Percentiles rank a stretch among this genome's conserved stretches.
These are phyloP conservation scores for Chirona hameri DNA, from an alignment of 2,888 invertebrate species.

Conservation along the genomic window DNA sequence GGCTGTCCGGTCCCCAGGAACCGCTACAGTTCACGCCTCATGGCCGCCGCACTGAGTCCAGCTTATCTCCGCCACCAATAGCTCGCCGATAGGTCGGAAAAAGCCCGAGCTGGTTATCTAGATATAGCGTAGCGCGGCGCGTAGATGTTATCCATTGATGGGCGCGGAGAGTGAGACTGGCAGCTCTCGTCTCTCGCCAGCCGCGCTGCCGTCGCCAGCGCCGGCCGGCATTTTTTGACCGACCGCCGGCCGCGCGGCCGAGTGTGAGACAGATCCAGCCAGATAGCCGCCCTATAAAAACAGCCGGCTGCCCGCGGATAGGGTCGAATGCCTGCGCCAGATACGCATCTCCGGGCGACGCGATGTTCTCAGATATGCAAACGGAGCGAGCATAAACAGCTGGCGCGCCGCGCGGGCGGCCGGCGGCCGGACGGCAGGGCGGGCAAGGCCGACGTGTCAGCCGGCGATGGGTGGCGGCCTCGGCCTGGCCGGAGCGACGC, in stretches of 20 bases:
- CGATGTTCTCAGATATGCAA: constrained; percentile 25
- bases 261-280: constrained; percentile 12
- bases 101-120: not conserved
- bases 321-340: constrained; percentile 10
- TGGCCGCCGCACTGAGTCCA: not conserved
- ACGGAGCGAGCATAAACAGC: constrained; percentile 10
- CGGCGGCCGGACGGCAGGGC: not conserved
- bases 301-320: constrained; percentile 26
- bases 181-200: not conserved
- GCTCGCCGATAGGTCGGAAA: not conserved
- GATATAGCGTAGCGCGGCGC: constrained; percentile 22
- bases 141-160: constrained; percentile 26
- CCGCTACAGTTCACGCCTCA: not conserved
- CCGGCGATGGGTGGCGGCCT: too few relatives aligned
- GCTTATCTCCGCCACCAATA: not conserved
- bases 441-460: not conserved
- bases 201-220: not conserved
- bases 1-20: not conserved
- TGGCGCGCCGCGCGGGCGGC: not conserved
- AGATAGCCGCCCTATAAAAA: constrained; percentile 25
- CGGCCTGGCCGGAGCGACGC: too few relatives aligned
- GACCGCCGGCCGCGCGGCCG: not conserved
- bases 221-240: not conserved
- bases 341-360: constrained; percentile 1
- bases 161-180: not conserved